phyloP scores from a whole-genome alignment of 92 coral and sea anemone species.

The Siderastrea siderea region DNA sequence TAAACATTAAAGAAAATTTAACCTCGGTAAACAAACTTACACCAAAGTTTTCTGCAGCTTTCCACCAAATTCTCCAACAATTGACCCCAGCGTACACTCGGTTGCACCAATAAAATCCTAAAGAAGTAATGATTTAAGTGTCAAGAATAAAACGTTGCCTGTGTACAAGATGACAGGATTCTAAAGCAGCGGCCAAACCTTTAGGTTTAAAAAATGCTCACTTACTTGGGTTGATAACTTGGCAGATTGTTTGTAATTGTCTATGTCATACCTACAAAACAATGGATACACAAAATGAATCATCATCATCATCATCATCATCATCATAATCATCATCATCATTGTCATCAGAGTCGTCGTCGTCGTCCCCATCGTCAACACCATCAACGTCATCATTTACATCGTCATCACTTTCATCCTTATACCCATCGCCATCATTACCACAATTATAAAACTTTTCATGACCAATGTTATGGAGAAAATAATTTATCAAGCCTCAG shows the following conservation, averaged over 20 bases:
- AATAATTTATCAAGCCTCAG: too few relatives aligned
- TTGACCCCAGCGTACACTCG: constrained; percentile 87
- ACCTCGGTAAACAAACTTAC: constrained; percentile 57
- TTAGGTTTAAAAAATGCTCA: neutral
- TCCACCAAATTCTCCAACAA: constrained; percentile 93
- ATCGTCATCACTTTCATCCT: neutral
- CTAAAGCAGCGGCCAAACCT: too few relatives aligned
- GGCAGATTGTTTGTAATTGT: constrained; percentile 71
- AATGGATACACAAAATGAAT: neutral
- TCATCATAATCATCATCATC: too few relatives aligned
- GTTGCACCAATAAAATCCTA: constrained; percentile 90
- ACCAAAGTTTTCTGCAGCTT: constrained; percentile 72
- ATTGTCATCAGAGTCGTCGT: neutral
- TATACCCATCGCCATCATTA: neutral
- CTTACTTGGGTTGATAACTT: constrained; percentile 91
- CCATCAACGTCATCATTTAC: too few relatives aligned
- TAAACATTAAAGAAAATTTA: too few relatives aligned
- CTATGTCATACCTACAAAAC: constrained; percentile 85
- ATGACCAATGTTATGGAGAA: too few relatives aligned
- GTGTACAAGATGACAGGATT: too few relatives aligned
- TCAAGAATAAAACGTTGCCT: too few relatives aligned
- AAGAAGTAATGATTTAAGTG: neutral
- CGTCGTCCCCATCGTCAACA: too few relatives aligned
- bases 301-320: too few relatives aligned
- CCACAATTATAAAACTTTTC: too few relatives aligned